Evolutionary conservation across 2,113 vertebrate species (phyloP).

Genomic region (Mionectes macconnelli): DNA sequence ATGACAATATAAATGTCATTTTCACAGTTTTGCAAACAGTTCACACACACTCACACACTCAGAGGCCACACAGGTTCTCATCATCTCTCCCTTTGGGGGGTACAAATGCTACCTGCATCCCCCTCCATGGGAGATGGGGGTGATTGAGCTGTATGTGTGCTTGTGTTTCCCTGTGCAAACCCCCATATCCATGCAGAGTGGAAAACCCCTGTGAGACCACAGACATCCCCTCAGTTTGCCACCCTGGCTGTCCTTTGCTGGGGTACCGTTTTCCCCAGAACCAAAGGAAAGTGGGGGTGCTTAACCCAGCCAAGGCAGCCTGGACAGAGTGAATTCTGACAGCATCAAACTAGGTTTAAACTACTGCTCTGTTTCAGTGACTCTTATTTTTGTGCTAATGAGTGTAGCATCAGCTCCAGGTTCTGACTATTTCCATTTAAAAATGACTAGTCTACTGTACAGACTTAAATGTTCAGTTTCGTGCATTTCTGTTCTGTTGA

Average conservation of each 20-base stretch:
- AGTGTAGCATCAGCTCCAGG: not conserved
- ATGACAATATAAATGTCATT: not conserved
- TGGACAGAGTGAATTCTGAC: not conserved
- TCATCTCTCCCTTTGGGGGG: rapidly evolving
- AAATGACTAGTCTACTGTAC: not conserved
- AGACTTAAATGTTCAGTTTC: not conserved
- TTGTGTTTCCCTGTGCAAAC: rapidly evolving
- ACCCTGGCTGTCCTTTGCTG: rapidly evolving
- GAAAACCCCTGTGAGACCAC: not conserved
- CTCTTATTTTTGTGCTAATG: not conserved
- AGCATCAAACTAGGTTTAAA: not conserved
- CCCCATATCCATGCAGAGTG: rapidly evolving
- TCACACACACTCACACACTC: too few relatives aligned
- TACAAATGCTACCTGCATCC: too few relatives aligned
- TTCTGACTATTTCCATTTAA: not conserved
- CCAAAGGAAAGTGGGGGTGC: not conserved
- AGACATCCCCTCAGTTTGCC: not conserved
- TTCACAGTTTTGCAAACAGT: not conserved
- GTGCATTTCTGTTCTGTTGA: not conserved
- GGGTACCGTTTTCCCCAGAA: rapidly evolving
- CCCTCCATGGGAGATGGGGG: rapidly evolving
- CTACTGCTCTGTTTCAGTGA: not conserved
- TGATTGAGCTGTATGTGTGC: not conserved
- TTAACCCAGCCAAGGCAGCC: not conserved
- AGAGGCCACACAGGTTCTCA: not conserved